phyloP scores from a whole-genome alignment of 2,888 invertebrate genomes.

The Plagodis dolabraria region DNA sequence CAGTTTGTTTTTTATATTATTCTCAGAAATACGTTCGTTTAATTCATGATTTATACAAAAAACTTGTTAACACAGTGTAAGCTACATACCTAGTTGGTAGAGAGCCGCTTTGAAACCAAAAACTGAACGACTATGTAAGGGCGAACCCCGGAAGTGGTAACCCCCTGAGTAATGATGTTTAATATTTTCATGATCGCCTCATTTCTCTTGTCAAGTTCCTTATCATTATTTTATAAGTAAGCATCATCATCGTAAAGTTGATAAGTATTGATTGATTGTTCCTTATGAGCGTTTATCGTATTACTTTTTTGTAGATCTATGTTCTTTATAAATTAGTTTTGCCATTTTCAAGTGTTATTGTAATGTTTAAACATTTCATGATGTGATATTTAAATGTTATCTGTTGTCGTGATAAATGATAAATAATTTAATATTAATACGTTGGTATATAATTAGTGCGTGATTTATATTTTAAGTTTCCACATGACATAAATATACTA shows the following conservation, averaged over 20 bases:
- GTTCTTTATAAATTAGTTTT: constrained; percentile 58
- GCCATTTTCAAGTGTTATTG: constrained; percentile 70
- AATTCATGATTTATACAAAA: too few species aligned
- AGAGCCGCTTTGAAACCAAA: too few species aligned
- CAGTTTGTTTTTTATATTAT: too few species aligned
- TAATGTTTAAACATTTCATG: constrained; percentile 74
- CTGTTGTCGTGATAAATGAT: constrained; percentile 77
- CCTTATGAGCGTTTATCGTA: constrained; percentile 47
- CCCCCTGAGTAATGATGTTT: not conserved
- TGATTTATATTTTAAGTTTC: constrained; percentile 65
- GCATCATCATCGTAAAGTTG: not conserved
- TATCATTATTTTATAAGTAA: too few species aligned
- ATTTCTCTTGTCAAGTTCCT: too few species aligned
- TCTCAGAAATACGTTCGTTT: too few species aligned
- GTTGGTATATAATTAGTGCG: constrained; percentile 46
- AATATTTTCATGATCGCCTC: too few species aligned
- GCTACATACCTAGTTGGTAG: not conserved
- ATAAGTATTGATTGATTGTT: constrained; percentile 43
- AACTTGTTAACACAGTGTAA: not conserved
- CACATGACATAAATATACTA: constrained; percentile 70
- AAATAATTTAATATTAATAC: constrained; percentile 57
- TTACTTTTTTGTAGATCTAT: constrained; percentile 54
- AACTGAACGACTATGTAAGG: not conserved
- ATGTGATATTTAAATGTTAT: constrained; percentile 84
- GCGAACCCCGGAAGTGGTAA: not conserved